Base-by-base conservation (phyloP, 2,888 invertebrate genomes). In the Ophion slaviceki region DNA sequence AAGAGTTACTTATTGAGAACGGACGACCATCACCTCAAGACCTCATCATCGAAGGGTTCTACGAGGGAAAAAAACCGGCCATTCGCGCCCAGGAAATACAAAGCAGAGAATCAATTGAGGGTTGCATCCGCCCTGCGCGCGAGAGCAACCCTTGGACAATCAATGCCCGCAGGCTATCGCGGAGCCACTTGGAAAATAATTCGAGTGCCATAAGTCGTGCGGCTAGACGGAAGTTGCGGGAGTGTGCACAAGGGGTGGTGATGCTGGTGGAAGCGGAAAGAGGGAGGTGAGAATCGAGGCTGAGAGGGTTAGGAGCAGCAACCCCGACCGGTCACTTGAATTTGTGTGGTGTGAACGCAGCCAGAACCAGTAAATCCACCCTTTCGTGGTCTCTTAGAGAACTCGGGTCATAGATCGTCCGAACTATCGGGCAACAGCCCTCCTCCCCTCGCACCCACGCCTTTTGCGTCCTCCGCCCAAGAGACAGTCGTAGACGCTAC, bases 261-360 rank as follows among this genome's bases (percentile, higher is more conserved):
- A 87, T 40, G 67, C 70, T 71, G 81, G 80, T 68, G 45, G 76
- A 71, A 84, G 87, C 83, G 28, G 70, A 64, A 24, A 62, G 83
- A 28, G 80, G 76, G 87, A 28, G 88, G 87, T 86, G 90, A 88
- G 89, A 88, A 82, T 85, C 80, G 81, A 74, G 87, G 82, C 85
- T 80, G 83, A 61, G 75, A 71, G 86, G 78, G 83, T 76, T 77
- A 4, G 68, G 14, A 53, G 53, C 17, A 78, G 68, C 36, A 90
- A 89, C 88, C 87, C 89, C 89, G 90, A 91, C 88, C 92, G 93
- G 93, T 93, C 93, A 93, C 93, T 93, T 93, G 92, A 90, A 93
- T 93, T 93, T 93, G 93, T 93, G 93, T 93, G 92, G 93, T 93
- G 93, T 92, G 92, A 93, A 93, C 92, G 92, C 90, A 88, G 91